Evolutionary conservation across 2,888 invertebrate species (phyloP).

Genomic region (Eupeodes latifasciatus): DNA sequence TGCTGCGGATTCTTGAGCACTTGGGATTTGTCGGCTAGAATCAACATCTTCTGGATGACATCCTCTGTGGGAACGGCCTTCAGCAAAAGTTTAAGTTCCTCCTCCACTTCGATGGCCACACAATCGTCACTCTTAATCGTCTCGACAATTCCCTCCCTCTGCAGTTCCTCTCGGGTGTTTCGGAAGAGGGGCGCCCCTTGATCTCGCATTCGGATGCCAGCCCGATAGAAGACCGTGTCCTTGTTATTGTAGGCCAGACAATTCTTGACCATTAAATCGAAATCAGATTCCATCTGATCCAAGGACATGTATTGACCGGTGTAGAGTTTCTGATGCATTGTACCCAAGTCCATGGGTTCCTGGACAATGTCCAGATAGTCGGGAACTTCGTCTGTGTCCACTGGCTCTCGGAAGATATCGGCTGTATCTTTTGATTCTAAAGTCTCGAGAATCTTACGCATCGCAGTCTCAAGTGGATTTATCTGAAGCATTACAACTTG

Average conservation of each 20-base stretch:
- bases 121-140: conserved; percentile 84
- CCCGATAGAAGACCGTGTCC: conserved; percentile 96
- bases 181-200: conserved; percentile 93
- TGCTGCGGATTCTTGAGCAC: conserved; percentile 86
- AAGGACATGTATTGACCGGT: conserved; percentile 88
- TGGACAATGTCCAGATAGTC: conserved; percentile 95
- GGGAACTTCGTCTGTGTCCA: conserved; percentile 93
- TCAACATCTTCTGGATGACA: conserved; percentile 85
- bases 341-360: conserved; percentile 94
- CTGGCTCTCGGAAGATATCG: conserved; percentile 96
- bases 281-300: conserved; percentile 93
- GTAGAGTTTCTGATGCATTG: conserved; percentile 92
- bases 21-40: conserved; percentile 87
- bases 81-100: conserved; percentile 85
- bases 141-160: conserved; percentile 82
- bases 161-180: conserved; percentile 90
- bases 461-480: conserved; percentile 91
- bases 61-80: conserved; percentile 81
- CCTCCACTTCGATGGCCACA: conserved; percentile 86
- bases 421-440: conserved; percentile 92
- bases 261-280: conserved; percentile 97
- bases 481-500: conserved; percentile 92
- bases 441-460: conserved; percentile 90
- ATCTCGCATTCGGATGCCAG: conserved; percentile 95
- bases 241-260: conserved; percentile 97